These are phyloP conservation scores for Apus apus DNA, from an alignment of 2,113 vertebrate genomes.

Conservation along the genomic window DNA sequence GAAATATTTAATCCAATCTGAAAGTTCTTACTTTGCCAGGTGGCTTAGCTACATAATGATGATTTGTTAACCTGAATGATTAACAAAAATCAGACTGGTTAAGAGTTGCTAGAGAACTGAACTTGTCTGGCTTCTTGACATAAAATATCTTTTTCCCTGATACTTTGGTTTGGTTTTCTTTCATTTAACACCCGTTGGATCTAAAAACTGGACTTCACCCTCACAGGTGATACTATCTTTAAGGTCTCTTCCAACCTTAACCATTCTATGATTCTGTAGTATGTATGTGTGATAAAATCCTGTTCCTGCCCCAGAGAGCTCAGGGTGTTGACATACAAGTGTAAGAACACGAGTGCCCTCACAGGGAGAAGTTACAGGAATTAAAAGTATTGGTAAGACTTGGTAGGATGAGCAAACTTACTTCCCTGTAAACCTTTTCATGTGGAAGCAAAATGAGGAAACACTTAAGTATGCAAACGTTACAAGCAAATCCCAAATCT, in stretches of 20 bases:
- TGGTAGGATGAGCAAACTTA: not conserved
- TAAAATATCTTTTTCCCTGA: not conserved
- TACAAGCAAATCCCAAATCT: not conserved
- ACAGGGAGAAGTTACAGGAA: fast-evolving
- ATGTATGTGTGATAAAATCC: not conserved
- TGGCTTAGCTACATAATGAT: not conserved
- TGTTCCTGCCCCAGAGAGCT: not conserved
- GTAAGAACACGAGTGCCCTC: not conserved
- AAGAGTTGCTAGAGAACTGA: not conserved
- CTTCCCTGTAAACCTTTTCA: not conserved
- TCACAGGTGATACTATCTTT: not conserved
- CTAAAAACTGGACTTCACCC: not conserved
- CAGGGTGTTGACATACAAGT: no score
- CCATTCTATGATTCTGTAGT: no score
- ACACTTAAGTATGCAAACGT: no score
- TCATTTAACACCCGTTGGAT: not conserved
- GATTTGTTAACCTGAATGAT: not conserved
- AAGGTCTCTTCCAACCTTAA: no score
- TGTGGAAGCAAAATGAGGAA: no score
- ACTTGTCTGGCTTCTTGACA: not conserved
- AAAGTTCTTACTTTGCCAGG: not conserved
- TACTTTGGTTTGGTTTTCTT: not conserved
- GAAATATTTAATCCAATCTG: not conserved
- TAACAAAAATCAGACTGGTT: not conserved
- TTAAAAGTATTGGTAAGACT: not conserved